A percentile compares a stretch with the other conserved stretches of the same genome.
phyloP scores from a whole-genome alignment of 2,797 vertebrate genomes.

The Xyrichtys novacula region DNA sequence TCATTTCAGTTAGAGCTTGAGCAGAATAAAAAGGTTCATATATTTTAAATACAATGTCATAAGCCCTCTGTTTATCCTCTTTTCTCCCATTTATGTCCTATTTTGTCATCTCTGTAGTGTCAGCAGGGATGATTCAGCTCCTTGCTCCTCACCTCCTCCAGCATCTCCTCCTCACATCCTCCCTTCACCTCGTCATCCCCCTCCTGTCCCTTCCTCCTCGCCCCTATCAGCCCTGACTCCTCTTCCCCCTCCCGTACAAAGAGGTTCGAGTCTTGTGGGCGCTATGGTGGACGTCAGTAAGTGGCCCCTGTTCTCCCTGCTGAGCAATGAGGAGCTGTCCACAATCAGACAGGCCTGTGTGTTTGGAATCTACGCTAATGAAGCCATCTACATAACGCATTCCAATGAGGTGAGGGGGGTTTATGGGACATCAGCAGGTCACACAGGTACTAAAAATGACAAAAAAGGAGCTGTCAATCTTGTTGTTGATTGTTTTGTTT shows the following conservation, averaged over 20 bases:
- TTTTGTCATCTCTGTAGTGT: constrained; percentile 32
- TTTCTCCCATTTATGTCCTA: not conserved
- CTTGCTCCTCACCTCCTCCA: constrained; percentile 44
- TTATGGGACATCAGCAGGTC: not conserved
- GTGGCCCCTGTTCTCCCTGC: constrained; percentile 94
- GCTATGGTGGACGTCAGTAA: constrained; percentile 95
- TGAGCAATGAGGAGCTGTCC: constrained; percentile 87
- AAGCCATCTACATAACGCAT: constrained; percentile 92
- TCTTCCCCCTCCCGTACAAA: constrained; percentile 13
- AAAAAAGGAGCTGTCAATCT: no score
- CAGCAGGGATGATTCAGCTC: constrained; percentile 57
- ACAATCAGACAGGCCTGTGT: constrained; percentile 92
- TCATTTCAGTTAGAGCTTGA: not conserved
- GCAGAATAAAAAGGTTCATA: no score
- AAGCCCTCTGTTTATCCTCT: no score
- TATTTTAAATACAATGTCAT: no score
- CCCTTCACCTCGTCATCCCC: constrained; percentile 21
- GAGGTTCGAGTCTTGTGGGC: constrained; percentile 29
- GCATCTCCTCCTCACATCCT: constrained; percentile 23
- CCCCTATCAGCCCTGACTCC: constrained; percentile 29
- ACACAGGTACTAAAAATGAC: no score
- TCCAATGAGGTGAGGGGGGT: constrained; percentile 88
- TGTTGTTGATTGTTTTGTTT: no score
- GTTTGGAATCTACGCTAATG: constrained; percentile 92
- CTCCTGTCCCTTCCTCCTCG: constrained; percentile 29